Evolutionary conservation across 37 sponge, comb jelly and placozoan species (phyloP).

Genomic region (Halichondria panicea): DNA sequence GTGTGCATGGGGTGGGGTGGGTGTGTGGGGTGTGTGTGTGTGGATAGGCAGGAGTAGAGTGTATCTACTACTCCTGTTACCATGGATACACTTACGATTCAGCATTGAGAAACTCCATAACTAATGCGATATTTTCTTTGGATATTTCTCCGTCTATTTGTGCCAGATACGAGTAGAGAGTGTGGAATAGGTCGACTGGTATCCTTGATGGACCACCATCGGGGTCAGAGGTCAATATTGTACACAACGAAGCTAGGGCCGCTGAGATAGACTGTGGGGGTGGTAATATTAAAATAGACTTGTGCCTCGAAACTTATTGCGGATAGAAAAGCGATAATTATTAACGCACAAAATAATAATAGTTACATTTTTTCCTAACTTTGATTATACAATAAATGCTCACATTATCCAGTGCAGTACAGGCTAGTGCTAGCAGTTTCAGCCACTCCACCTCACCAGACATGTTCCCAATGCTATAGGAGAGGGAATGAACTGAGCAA

Average conservation of each 20-base stretch:
- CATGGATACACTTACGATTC: constrained; percentile 61
- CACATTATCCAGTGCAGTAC: constrained; percentile 83
- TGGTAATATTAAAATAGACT: too few species aligned
- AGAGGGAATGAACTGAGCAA: not conserved
- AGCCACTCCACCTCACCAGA: constrained; percentile 79
- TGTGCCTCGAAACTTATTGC: too few species aligned
- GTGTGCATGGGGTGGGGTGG: not conserved
- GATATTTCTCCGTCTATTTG: constrained; percentile 77
- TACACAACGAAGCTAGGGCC: constrained; percentile 82
- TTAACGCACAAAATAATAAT: not conserved
- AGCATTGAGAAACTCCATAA: constrained; percentile 64
- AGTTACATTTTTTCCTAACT: too few species aligned
- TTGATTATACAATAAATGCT: not conserved
- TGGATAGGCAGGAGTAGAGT: not conserved
- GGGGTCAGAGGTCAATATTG: constrained; percentile 78
- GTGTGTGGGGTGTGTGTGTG: too few species aligned
- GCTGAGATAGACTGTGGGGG: constrained; percentile 58
- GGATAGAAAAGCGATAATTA: not conserved
- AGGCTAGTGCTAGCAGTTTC: constrained; percentile 82
- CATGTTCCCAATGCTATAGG: constrained; percentile 67
- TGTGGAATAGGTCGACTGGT: constrained; percentile 63
- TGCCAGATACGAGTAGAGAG: constrained; percentile 82
- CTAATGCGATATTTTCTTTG: constrained; percentile 57
- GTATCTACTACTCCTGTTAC: not conserved
- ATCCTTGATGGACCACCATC: constrained; percentile 90